Base-by-base conservation (phyloP, 2,113 vertebrate genomes). In the Limnothrissa miodon region DNA sequence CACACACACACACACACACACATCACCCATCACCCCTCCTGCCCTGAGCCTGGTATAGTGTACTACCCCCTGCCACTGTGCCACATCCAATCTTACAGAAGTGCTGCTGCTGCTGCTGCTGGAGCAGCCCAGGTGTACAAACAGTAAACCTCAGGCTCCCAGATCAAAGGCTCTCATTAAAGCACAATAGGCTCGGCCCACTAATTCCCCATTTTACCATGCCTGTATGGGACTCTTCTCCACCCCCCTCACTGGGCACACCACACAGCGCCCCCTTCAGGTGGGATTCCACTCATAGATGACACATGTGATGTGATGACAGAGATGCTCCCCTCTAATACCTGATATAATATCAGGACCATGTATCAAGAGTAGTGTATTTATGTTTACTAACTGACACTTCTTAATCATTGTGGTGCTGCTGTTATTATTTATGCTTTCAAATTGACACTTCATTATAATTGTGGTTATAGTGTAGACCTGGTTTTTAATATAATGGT, bases 151-250 rank as follows among this genome's bases (percentile, higher is more conserved):
- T 83, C 85, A 85, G 87, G 88, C 85, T 42, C 78, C 15, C 89
- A 94, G 91, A 92, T 95, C 94, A 95, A 95, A 95, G 94, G 79
- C 45, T 84, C 91, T 91, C 91, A 93, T 94, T 93, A 95, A 93
- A 94, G 90, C 87, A 94, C 93, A 94, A 94, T 94, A 92, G 92
- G 89, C 79, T 85, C 85, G 78, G 80, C 85, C 86, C 82, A 59
- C 82, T 86, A 86, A 86, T 85, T 80, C 81, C 81, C 39, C 45
- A 78, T 83, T 89, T 82, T 85, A 87, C 62, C 84, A 82, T 88
- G 84, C 85, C 25, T 79, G 33, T 62, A 79, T 62, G 66, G 25
- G 80, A 87, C 39, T 5, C 66, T 2, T 70, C 80, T 84, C 85
- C 70, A 17, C 80, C 17, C 79, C 85, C 80, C 17, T 70, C 56